These are phyloP conservation scores for Neotragus moschatus DNA, from an alignment of 2,113 vertebrate genomes.

Conservation along the genomic window DNA sequence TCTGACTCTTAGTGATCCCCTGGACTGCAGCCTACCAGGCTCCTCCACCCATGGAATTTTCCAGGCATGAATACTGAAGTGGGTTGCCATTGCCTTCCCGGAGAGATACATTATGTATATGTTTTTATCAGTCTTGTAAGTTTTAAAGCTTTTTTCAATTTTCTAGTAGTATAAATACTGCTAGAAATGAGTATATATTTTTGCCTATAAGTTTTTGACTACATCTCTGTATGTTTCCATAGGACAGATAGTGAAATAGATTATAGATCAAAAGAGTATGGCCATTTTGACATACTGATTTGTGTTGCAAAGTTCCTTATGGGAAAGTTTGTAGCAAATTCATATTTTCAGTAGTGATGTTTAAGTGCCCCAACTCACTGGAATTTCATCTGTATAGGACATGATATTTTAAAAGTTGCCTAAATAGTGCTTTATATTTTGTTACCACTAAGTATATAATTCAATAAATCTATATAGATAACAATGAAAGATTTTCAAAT, in stretches of 20 bases:
- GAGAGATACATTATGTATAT: no score
- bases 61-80: no score
- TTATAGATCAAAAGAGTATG: background rate
- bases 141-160: no score
- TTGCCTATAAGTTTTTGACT: background rate
- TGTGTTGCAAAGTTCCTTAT: background rate
- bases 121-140: no score
- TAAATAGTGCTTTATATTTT: background rate
- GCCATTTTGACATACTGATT: background rate
- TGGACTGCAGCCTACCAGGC: no score
- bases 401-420: background rate
- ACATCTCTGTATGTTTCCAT: background rate
- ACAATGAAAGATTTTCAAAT: background rate
- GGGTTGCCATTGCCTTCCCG: no score
- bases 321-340: background rate
- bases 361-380: background rate
- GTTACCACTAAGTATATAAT: background rate
- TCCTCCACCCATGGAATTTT: no score
- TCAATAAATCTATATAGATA: background rate
- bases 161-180: no score
- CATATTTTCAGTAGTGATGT: background rate
- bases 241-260: background rate
- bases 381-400: background rate
- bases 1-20: rapidly evolving
- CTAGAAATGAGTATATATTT: background rate